Conservation (phyloP, 2,113 vertebrate species). For the Actenoides lindsayi region DNA sequence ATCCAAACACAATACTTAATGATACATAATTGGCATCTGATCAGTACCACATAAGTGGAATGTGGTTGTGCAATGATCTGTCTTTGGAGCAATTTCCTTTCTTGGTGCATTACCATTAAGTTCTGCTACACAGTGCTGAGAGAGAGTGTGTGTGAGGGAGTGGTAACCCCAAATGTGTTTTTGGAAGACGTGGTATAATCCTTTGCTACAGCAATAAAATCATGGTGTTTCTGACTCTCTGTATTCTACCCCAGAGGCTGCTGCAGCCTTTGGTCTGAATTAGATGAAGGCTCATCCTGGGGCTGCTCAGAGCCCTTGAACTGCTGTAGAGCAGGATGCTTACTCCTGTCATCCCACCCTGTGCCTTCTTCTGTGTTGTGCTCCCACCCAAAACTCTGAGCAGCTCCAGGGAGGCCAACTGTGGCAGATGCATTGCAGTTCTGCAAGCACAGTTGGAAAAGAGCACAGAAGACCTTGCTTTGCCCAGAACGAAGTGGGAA, state of each 20-base stretch:
- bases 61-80: constrained; percentile 49
- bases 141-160: fast-evolving
- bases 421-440: background rate
- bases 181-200: background rate
- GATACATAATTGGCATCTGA: constrained; percentile 45
- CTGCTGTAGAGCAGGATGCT: background rate
- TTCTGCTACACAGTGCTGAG: background rate
- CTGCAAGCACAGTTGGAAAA: background rate
- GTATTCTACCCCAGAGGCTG: background rate
- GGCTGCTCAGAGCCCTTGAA: background rate
- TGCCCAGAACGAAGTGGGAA: background rate
- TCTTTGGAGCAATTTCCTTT: constrained; percentile 19
- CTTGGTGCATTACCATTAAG: background rate
- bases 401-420: background rate
- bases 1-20: constrained; percentile 46
- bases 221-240: background rate
- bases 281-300: background rate
- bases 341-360: fast-evolving
- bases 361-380: background rate
- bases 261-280: background rate
- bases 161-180: background rate
- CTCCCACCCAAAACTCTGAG: background rate
- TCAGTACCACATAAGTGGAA: constrained; percentile 28
- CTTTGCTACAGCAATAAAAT: background rate
- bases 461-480: background rate